phyloP scores from a whole-genome alignment of 2,797 vertebrate species.

The Chrysolophus pictus region DNA sequence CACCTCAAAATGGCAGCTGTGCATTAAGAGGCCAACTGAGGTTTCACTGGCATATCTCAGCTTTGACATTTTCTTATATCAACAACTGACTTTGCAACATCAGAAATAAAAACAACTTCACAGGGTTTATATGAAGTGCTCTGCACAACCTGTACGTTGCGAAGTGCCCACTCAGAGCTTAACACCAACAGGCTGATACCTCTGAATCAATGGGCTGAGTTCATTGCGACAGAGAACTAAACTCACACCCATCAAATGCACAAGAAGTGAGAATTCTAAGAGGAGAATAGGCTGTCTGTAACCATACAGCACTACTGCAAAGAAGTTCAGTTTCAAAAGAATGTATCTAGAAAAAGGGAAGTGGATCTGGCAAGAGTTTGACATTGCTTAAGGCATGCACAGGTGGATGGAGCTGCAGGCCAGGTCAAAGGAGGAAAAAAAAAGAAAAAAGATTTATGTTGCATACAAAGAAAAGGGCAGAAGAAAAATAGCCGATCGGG shows the following conservation, averaged over 20 bases:
- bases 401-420: conserved; percentile 94
- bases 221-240: background rate
- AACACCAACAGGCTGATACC: background rate
- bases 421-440: conserved; percentile 85
- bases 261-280: background rate
- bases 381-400: conserved; percentile 91
- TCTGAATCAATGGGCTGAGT: background rate
- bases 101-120: background rate
- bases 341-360: conserved; percentile 63
- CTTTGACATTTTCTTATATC: background rate
- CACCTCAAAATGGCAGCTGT: background rate
- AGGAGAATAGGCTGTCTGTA: background rate
- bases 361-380: conserved; percentile 73
- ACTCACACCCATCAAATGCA: background rate
- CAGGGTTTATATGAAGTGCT: background rate
- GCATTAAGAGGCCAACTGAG: background rate
- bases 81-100: background rate
- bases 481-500: conserved; percentile 93
- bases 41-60: background rate
- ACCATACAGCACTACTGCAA: background rate
- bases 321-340: conserved; percentile 72
- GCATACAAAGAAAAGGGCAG: conserved; percentile 91
- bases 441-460: conserved; percentile 95
- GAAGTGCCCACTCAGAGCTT: background rate
- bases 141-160: background rate